Evolutionary conservation across 2,888 invertebrate genomes (phyloP).

Genomic region (Cheilosia impressa): DNA sequence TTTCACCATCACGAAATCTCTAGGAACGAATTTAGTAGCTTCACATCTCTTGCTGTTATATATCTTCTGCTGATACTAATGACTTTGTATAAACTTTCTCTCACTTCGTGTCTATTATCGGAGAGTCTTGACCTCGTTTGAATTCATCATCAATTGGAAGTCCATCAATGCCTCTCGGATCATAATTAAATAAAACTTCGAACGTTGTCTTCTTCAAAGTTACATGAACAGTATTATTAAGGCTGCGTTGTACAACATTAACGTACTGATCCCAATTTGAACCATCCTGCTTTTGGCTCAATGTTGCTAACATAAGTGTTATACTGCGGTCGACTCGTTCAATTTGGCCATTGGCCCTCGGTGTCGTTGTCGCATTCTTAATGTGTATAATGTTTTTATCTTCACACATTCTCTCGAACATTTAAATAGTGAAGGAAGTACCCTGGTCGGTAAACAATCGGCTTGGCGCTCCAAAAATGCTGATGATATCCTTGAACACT

Average conservation of each 20-base stretch:
- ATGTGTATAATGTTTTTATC: slow-evolving; percentile 69
- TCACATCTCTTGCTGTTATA: no score
- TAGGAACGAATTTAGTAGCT: no score
- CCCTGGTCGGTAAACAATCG: slow-evolving; percentile 81
- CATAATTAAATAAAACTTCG: slow-evolving; percentile 66
- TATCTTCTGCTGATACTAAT: no score
- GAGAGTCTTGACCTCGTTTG: neutral
- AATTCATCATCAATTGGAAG: slow-evolving; percentile 32
- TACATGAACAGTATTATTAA: slow-evolving; percentile 66
- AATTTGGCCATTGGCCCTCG: slow-evolving; percentile 78
- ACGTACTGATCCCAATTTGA: slow-evolving; percentile 75
- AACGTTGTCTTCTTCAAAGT: slow-evolving; percentile 62
- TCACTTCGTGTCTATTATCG: neutral
- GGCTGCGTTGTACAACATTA: slow-evolving; percentile 69
- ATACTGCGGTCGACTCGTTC: slow-evolving; percentile 77
- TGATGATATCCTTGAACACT: slow-evolving; percentile 77
- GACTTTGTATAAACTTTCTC: no score
- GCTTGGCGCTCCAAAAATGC: slow-evolving; percentile 78
- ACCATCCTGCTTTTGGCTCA: slow-evolving; percentile 63
- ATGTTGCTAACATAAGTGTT: slow-evolving; percentile 69
- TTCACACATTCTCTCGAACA: slow-evolving; percentile 79
- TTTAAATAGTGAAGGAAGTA: slow-evolving; percentile 79
- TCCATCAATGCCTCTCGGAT: slow-evolving; percentile 46
- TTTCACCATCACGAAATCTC: no score
- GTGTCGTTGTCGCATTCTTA: slow-evolving; percentile 77